Evolutionary conservation across 2,888 invertebrate genomes (phyloP), one percentile per base, ranked within the genome.

Genomic region (Drosophila mimetica): DNA sequence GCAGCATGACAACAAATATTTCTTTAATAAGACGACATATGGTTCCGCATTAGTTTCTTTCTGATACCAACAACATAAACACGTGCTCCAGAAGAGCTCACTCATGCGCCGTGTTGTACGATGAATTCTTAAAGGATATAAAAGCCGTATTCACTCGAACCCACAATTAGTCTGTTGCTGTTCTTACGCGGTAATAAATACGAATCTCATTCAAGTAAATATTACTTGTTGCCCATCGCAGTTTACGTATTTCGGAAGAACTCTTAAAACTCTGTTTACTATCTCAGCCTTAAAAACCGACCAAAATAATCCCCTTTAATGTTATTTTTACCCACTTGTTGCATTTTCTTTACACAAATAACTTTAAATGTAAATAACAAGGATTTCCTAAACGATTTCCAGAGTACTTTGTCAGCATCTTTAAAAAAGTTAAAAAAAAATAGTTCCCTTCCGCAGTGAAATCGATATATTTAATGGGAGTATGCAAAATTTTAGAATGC

Each of bases 141-240:
- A 57, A 57, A 57, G 55, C 55, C 36, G 18, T 6, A 25, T 13
- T 42, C 28, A 20, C 2, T 4, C 16, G 1, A 20, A 5, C 61
- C 18, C 13, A 36, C 28, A 59, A 59, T 59, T 59, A 59, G 57
- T 57, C 57, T 57, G 36, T 57, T 55, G 57, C 57, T 37, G 57
- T 55, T 30, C 28, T 37, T 18, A 16, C 37, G 30, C 20, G 57
- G 57, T 57, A 37, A 57, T 55, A 36, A 46, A 37, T 57, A 16
- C 0, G 14, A 55, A 37, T 14, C 22, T 8, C 20, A 9, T 4
- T 22, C 3, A 11, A 28, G 16, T 0, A 20, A 41, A 9, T 14
- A 16, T 8, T 8, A 25, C 30, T 20, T 9, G 14, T 7, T 36
- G 1, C 1, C 4, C 7, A 9, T 22, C 4, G 4, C 25, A 18